phyloP scores from a whole-genome alignment of 1,140 invertebrate genomes.

The Apis dorsata region DNA sequence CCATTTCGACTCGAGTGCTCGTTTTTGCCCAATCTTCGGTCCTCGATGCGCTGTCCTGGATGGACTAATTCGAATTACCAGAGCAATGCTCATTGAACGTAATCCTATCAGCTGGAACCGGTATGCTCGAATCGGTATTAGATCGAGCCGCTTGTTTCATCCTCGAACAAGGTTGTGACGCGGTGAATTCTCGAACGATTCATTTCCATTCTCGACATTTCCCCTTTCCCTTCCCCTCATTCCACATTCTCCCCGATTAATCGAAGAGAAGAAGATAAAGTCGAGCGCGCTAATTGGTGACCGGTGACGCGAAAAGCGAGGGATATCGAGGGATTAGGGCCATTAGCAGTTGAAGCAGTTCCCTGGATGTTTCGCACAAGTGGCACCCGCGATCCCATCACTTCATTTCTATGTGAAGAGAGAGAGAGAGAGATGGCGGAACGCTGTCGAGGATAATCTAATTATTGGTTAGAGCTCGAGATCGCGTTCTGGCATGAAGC shows the following conservation, averaged over 20 bases:
- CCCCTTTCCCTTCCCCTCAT: no score
- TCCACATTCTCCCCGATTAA: neutral
- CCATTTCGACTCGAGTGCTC: neutral
- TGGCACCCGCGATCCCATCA: slow-evolving; percentile 1
- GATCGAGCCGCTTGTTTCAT: slow-evolving; percentile 1
- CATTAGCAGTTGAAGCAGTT: slow-evolving; percentile 42
- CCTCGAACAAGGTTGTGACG: neutral
- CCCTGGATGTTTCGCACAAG: slow-evolving; percentile 18
- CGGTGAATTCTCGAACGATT: neutral
- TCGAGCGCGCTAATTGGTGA: neutral
- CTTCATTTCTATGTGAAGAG: neutral
- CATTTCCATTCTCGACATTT: neutral
- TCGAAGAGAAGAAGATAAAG: neutral
- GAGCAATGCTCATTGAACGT: slow-evolving; percentile 22
- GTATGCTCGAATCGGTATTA: slow-evolving; percentile 13
- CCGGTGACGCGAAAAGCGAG: neutral
- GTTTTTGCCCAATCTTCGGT: neutral
- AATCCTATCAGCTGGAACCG: slow-evolving; percentile 29
- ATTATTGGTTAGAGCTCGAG: slow-evolving; percentile 28
- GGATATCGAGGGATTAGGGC: slow-evolving; percentile 19
- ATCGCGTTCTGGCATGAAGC: neutral
- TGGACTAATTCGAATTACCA: slow-evolving; percentile 13
- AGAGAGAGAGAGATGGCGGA: neutral
- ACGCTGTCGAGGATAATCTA: slow-evolving; percentile 35
- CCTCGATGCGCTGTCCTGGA: neutral